A percentile compares a stretch with the other conserved stretches of the same genome.
Evolutionary conservation across 2,113 vertebrate genomes (phyloP).

Genomic region (Pelecanus crispus): DNA sequence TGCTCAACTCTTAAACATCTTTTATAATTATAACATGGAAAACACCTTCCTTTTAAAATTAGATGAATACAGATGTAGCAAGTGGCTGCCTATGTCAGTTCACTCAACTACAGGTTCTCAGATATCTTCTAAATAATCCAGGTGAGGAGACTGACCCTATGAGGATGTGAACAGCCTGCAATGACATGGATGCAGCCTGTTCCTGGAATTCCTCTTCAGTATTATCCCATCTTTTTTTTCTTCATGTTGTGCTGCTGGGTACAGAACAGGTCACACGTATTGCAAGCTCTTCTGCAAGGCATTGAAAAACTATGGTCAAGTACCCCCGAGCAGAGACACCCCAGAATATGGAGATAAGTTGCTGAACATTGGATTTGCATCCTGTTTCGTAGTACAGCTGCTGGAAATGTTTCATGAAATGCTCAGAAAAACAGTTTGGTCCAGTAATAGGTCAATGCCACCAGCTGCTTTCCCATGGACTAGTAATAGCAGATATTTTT

Average conservation of each 20-base stretch:
- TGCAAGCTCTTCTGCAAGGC: neutral
- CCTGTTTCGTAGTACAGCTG: neutral
- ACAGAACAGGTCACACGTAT: neutral
- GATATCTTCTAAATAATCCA: neutral
- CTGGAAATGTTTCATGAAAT: neutral
- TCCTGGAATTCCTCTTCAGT: neutral
- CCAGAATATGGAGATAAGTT: neutral
- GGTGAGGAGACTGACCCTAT: neutral
- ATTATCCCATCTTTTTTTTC: neutral
- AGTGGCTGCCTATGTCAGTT: neutral
- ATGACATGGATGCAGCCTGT: neutral
- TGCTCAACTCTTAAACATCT: neutral
- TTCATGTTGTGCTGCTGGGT: neutral
- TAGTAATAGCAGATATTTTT: neutral
- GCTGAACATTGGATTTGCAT: neutral
- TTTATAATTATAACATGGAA: neutral
- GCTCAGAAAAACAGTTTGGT: neutral
- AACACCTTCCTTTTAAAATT: neutral
- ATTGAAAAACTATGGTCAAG: neutral
- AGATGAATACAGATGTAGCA: neutral
- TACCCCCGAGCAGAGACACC: rapidly evolving
- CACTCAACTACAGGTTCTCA: neutral
- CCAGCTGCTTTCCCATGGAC: neutral
- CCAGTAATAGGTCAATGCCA: neutral
- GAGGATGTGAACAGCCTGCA: neutral